These are phyloP conservation scores for Calephelis virginiensis DNA, from an alignment of 1,140 invertebrate genomes.

Conservation along the genomic window DNA sequence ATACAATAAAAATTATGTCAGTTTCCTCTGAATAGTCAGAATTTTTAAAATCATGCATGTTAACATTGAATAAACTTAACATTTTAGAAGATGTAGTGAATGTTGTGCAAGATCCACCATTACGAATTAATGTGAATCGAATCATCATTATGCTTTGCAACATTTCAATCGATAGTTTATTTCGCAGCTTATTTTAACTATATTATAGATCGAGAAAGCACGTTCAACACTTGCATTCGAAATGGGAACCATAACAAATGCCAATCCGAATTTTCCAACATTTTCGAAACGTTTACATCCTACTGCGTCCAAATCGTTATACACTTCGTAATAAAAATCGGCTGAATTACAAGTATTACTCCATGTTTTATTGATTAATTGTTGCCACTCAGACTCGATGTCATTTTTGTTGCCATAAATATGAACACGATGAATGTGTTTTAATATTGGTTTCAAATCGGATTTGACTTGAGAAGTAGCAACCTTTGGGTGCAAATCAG, in stretches of 20 bases:
- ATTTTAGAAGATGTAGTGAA: constrained; percentile 25
- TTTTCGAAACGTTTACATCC: constrained; percentile 41
- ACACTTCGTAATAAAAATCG: constrained; percentile 43
- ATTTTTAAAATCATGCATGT: constrained; percentile 27
- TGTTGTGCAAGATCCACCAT: constrained; percentile 28
- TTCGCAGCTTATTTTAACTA: constrained; percentile 31
- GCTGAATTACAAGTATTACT: constrained; percentile 27
- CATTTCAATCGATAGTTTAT: constrained; percentile 9
- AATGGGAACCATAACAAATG: constrained; percentile 37
- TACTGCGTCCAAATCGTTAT: constrained; percentile 40
- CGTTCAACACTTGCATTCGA: constrained; percentile 44
- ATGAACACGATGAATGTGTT: constrained; percentile 33
- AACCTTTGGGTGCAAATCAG: constrained; percentile 40
- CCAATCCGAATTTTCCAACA: constrained; percentile 40
- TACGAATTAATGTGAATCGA: constrained; percentile 17
- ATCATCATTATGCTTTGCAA: constrained; percentile 14
- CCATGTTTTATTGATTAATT: constrained; percentile 30
- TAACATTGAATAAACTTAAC: constrained; percentile 26
- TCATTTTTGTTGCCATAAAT: constrained; percentile 30
- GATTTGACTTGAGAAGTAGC: constrained; percentile 38
- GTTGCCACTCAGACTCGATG: constrained; percentile 25
- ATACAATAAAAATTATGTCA: constrained; percentile 18
- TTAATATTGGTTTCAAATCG: constrained; percentile 28
- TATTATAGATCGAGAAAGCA: constrained; percentile 35
- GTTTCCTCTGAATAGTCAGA: constrained; percentile 20